These are phyloP conservation scores for human (Homo sapiens) DNA, from an alignment of 2,113 vertebrate species.

Conservation along the genomic window DNA sequence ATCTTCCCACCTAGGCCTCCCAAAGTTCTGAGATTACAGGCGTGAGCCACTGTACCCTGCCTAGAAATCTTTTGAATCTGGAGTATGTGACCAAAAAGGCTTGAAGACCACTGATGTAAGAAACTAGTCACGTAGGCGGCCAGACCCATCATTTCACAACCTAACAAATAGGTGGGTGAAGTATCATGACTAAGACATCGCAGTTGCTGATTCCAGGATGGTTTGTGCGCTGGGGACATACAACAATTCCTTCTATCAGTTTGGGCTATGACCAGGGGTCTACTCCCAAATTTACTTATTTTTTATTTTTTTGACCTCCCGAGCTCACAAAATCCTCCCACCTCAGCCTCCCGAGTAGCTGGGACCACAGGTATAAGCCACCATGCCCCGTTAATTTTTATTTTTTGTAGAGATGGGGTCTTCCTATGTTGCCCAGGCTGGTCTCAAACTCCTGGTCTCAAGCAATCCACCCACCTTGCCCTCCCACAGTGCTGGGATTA, in stretches of 20 bases:
- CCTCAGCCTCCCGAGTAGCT: too few species aligned
- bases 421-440: too few species aligned
- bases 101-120: background rate
- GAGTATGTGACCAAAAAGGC: background rate
- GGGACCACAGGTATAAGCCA: too few species aligned
- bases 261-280: background rate
- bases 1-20: background rate
- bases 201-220: background rate
- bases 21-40: background rate
- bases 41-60: background rate
- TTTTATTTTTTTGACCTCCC: too few species aligned
- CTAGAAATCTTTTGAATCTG: background rate
- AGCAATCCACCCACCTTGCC: too few species aligned
- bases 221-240: background rate
- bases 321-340: too few species aligned
- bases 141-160: background rate
- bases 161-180: background rate
- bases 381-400: too few species aligned
- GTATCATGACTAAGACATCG: background rate
- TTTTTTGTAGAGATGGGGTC: too few species aligned
- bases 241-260: background rate
- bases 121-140: background rate
- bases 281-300: background rate
- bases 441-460: too few species aligned
- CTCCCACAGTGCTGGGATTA: too few species aligned